Percentiles rank a stretch among this genome's conserved stretches.
Evolutionary conservation across 2,797 vertebrate genomes (phyloP).

Genomic region (Sphaeramia orbicularis): DNA sequence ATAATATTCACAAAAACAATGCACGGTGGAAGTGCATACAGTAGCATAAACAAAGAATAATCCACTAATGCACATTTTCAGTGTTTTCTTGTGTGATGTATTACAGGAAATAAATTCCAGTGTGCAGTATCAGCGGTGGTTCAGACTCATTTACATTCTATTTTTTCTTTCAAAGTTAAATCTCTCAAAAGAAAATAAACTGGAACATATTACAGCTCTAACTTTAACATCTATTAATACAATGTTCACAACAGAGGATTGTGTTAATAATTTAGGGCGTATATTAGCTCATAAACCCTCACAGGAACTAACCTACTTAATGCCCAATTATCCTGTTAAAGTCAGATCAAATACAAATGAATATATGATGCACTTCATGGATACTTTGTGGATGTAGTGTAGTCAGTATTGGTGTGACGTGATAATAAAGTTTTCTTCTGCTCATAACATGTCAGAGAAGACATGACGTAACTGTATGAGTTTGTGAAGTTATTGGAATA

Average conservation of each 20-base stretch:
- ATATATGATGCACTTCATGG: not conserved
- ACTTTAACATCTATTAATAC: not conserved
- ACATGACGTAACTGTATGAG: no score
- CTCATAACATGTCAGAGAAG: no score
- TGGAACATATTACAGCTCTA: not conserved
- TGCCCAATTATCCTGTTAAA: conserved; percentile 8
- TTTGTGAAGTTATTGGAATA: no score
- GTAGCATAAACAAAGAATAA: no score
- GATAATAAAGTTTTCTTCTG: no score
- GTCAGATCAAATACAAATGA: not conserved
- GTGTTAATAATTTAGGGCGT: not conserved
- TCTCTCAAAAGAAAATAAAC: not conserved
- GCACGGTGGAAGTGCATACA: not conserved
- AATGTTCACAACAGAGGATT: conserved; percentile 1
- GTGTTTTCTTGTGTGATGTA: no score
- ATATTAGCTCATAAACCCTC: not conserved
- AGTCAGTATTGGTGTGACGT: no score
- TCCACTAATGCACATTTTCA: no score
- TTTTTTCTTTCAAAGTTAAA: not conserved
- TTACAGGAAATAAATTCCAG: conserved; percentile 15
- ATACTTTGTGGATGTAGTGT: not conserved
- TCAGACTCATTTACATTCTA: conserved; percentile 12
- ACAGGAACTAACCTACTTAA: not conserved
- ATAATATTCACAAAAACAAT: no score
- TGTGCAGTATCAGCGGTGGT: not conserved